phyloP scores from a whole-genome alignment of 2,888 invertebrate genomes.

The Lapara coniferarum region DNA sequence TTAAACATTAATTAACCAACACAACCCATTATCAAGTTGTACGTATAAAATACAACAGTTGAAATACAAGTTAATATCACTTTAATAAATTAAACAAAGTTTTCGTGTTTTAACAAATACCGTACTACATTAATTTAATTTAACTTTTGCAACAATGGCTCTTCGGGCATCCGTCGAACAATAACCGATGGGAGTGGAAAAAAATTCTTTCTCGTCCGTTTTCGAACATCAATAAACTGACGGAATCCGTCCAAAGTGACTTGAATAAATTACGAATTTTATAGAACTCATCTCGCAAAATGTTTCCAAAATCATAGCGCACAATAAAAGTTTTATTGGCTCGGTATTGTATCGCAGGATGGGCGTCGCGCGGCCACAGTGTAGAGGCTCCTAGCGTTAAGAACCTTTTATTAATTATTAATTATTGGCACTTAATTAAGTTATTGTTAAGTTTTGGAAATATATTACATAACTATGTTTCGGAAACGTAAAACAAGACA shows the following conservation, averaged over 20 bases:
- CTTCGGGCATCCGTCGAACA: constrained; percentile 37
- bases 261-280: constrained; percentile 66
- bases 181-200: constrained; percentile 37
- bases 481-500: too few relatives aligned
- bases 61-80: constrained; percentile 37
- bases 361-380: constrained; percentile 17
- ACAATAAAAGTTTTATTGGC: constrained; percentile 79
- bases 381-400: neutral
- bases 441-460: too few relatives aligned
- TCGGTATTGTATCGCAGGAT: constrained; percentile 58
- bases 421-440: neutral
- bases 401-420: too few relatives aligned
- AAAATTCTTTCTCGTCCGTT: constrained; percentile 49
- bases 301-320: constrained; percentile 76
- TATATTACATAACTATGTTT: too few relatives aligned
- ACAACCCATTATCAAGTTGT: constrained; percentile 29
- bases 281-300: constrained; percentile 75
- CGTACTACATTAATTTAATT: constrained; percentile 37
- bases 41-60: constrained; percentile 31
- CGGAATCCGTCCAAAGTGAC: constrained; percentile 33
- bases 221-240: constrained; percentile 54
- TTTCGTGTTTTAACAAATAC: constrained; percentile 31
- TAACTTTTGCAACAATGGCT: constrained; percentile 29
- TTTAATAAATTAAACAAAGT: constrained; percentile 33
- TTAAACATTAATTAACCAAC: constrained; percentile 29